Evolutionary conservation across 2,113 vertebrate genomes (phyloP), one percentile per base, ranked within the genome.

Genomic region (Sinocyclocheilus maitianheensis): DNA sequence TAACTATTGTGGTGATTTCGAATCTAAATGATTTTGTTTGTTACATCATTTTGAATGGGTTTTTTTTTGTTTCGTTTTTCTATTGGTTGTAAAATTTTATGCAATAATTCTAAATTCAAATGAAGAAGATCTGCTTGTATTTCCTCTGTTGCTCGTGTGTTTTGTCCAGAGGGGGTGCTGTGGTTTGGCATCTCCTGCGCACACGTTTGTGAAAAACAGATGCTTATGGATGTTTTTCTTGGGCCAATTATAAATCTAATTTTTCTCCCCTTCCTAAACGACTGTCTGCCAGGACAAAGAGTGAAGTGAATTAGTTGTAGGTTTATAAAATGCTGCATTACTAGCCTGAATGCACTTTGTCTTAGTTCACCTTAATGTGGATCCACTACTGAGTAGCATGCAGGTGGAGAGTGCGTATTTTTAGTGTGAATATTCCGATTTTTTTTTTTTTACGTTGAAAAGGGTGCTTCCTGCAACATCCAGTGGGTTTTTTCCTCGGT

Each of bases 321-420:
- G 40, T 83, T 85, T 82, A 87, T 89, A 83, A 85, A 81, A 87
- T 87, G 86, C 88, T 89, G 86, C 86, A 85, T 89, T 87, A 80
- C 81, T 85, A 89, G 88, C 80, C 77, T 86, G 88, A 86, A 86
- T 85, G 86, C 88, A 89, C 86, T 87, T 87, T 76, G 88, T 86
- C 86, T 87, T 87, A 69, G 79, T 89, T 89, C 88, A 87, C 71
- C 83, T 85, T 85, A 85, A 89, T 85, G 75, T 89, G 88, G 86
- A 83, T 87, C 86, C 88, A 89, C 88, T 89, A 89, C 86, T 72
- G 88, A 89, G 85, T 85, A 89, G 88, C 88, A 89, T 89, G 88
- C 84, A 62, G 88, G 86, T 87, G 83, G 84, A 69, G 51, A 87
- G 88, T 87, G 86, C 69, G 69, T 88, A 71, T 84, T 84, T 81